A percentile compares a stretch with the other conserved stretches of the same genome.
Evolutionary conservation across 2,888 invertebrate species (phyloP).

Genomic region (Melinaea menophilus): DNA sequence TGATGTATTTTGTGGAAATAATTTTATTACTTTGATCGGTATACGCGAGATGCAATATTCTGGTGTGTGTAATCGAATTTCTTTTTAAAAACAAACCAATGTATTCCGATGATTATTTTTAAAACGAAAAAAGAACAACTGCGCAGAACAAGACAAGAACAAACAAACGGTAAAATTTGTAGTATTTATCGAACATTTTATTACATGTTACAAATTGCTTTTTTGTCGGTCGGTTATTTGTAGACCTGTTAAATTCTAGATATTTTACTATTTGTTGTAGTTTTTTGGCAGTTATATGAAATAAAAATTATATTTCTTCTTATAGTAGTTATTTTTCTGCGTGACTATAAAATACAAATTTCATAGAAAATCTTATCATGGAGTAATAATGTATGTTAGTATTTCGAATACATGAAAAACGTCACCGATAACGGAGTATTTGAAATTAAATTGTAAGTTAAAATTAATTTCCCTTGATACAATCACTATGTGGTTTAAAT

Average conservation of each 20-base stretch:
- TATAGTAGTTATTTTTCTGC: background rate
- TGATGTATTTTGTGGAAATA: background rate
- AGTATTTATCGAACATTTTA: constrained; percentile 30
- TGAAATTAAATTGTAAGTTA: no score
- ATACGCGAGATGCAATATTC: background rate
- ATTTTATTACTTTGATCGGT: background rate
- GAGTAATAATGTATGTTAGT: background rate
- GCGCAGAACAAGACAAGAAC: constrained; percentile 34
- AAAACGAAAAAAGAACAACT: constrained; percentile 54
- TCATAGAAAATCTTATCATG: constrained; percentile 1
- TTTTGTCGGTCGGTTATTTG: constrained; percentile 13
- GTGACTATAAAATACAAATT: background rate
- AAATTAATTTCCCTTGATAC: no score
- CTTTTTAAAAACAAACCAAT: constrained; percentile 50
- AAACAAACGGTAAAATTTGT: constrained; percentile 22
- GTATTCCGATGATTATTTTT: constrained; percentile 58
- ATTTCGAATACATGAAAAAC: background rate
- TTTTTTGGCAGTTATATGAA: background rate
- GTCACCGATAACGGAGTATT: background rate
- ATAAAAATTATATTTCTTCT: background rate
- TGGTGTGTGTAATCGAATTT: constrained; percentile 12
- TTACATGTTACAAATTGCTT: constrained; percentile 16
- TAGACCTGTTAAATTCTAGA: constrained; percentile 1
- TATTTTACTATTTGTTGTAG: background rate
- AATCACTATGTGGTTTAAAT: no score